Evolutionary conservation across 2,113 vertebrate genomes (phyloP).

Genomic region (Sisor rabdophorus): DNA sequence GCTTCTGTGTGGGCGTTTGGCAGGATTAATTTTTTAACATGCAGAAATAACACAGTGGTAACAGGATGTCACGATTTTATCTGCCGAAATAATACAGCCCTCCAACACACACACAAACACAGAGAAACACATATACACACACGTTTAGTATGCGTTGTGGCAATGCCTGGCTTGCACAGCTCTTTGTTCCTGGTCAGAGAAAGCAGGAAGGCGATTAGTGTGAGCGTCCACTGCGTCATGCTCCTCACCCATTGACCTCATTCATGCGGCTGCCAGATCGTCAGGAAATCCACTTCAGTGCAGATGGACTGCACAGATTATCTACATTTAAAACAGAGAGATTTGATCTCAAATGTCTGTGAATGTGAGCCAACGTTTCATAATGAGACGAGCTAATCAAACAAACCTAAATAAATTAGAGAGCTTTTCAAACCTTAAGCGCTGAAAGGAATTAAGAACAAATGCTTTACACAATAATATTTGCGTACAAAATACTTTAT

Average conservation of each 20-base stretch:
- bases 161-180: not conserved
- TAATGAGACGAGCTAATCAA: no score
- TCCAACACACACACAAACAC: conserved; percentile 12
- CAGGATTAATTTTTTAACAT: conserved; percentile 1
- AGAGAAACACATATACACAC: not conserved
- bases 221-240: conserved; percentile 19
- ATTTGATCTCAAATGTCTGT: not conserved
- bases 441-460: no score
- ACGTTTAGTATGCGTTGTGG: not conserved
- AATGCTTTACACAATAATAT: no score
- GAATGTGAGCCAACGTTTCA: not conserved
- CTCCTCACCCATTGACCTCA: conserved; percentile 13
- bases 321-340: not conserved
- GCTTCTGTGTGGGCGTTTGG: not conserved
- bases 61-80: conserved; percentile 38
- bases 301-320: not conserved
- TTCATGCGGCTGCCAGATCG: conserved; percentile 7
- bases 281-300: not conserved
- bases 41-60: conserved; percentile 25
- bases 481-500: no score
- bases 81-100: not conserved
- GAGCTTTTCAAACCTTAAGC: no score
- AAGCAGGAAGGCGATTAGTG: conserved; percentile 38
- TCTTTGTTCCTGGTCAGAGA: conserved; percentile 35
- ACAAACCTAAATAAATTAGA: no score